Base-by-base conservation (phyloP, 53 echinoderm and acorn worm species). In the Patiria pectinifera region DNA sequence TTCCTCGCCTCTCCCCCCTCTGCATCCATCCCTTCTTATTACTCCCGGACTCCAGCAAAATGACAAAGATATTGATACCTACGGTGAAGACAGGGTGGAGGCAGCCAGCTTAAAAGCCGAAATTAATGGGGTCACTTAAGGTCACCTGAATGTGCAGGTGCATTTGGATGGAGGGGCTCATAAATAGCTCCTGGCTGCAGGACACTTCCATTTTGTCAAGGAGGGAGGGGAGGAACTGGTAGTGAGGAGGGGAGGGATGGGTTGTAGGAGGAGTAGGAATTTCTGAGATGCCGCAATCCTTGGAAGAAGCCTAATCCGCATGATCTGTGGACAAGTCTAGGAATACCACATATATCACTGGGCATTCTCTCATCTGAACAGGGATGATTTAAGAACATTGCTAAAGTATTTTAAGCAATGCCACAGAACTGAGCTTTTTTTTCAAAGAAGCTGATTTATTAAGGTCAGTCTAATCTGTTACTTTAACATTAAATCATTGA, bases 31-130 rank as follows among this genome's bases (percentile, higher is more conserved):
- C 81, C 22, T 69, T 69, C 90, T 90, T 80, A 90, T 90, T 90
- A 80, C 90, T 90, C 61, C 62, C 48, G 80, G 75, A 85, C 90
- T 80, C 69, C 45, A 15, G 78, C 90, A 62, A 90, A 84, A 69
- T 90, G 90, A 90, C 80, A 90, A 78, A 48, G 90, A 90, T 90
- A 90, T 90, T 90, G 90, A 90, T 80, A 90, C 90, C 69, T 66
- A 81, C 79, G 61, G 90, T 80, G 90, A 81, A 66, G 90, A 63
- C n/a, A 61, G 44, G 78, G 90, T 24, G 90, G 90, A 66, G 90
- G 90, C 66, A 90, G 80, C 21, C n/a, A 66, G 90, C 90, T 69
- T 69, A 78, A 90, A 80, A 90, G 90, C 90, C 79, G 90, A 90
- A 90, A 90, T 90, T 90, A 90, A 90, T 90, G 90, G 77, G 90